These are phyloP conservation scores for Chamaetylas fuelleborni DNA, from an alignment of 2,113 vertebrate genomes.

Conservation along the genomic window DNA sequence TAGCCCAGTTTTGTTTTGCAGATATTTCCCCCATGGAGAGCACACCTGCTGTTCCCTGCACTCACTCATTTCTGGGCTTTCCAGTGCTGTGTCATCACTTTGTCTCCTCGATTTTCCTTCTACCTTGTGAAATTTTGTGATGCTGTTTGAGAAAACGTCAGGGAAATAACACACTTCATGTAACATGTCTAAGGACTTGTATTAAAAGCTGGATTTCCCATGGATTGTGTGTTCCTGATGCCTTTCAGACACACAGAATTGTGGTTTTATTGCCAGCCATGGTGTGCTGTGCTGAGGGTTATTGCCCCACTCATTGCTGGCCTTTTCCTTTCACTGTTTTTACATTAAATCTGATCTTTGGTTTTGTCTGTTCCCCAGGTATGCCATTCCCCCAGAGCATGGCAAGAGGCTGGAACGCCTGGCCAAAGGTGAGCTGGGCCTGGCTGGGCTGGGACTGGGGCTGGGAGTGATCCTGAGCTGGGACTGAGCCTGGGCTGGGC, in stretches of 20 bases:
- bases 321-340: rapidly evolving
- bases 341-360: too few species aligned
- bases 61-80: not conserved
- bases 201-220: not conserved
- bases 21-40: not conserved
- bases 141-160: not conserved
- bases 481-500: too few species aligned
- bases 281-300: not conserved
- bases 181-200: rapidly evolving
- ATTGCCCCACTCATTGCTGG: rapidly evolving
- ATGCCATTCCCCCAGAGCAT: slow-evolving; percentile 91
- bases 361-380: slow-evolving; percentile 75
- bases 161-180: not conserved
- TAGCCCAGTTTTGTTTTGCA: not conserved
- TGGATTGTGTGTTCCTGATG: not conserved
- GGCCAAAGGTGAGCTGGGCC: slow-evolving; percentile 84
- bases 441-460: not conserved
- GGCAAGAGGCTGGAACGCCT: slow-evolving; percentile 94
- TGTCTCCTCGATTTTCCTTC: not conserved
- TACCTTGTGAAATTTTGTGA: not conserved
- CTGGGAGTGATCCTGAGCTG: too few species aligned
- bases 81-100: not conserved
- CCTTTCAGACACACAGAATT: not conserved
- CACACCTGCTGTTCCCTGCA: not conserved
- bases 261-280: rapidly evolving